Conservation (phyloP, 2,113 vertebrate species). For the Canis aureus region DNA sequence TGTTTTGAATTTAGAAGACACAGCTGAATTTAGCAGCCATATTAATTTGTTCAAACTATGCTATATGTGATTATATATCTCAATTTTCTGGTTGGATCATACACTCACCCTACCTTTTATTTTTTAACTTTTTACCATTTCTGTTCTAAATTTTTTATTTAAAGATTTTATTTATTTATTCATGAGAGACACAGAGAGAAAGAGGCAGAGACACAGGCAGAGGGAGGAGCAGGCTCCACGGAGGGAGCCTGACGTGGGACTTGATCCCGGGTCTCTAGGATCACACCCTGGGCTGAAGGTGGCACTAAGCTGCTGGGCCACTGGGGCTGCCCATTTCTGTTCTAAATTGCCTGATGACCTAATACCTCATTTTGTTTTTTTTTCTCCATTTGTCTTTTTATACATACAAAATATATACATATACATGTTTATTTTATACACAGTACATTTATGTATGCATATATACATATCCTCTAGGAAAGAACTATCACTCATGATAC, state of each 20-base stretch:
- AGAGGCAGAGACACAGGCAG: no score
- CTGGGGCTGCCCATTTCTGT: background rate
- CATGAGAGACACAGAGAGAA: no score
- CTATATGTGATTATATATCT: conserved; percentile 53
- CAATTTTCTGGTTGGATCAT: conserved; percentile 54
- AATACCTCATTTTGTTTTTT: conserved; percentile 13
- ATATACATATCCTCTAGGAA: background rate
- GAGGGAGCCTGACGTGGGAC: no score
- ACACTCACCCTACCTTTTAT: background rate
- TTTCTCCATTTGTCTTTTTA: conserved; percentile 7
- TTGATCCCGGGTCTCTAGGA: no score
- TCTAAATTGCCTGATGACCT: conserved; percentile 18
- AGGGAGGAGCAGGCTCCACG: no score
- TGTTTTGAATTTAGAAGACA: conserved; percentile 71
- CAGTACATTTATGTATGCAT: background rate
- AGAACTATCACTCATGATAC: conserved; percentile 54
- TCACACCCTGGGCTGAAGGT: no score
- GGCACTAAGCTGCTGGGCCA: no score
- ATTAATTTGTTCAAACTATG: conserved; percentile 66
- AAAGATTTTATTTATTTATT: no score
- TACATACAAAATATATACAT: conserved; percentile 42
- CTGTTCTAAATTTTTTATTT: conserved; percentile 16
- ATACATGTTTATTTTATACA: conserved; percentile 51
- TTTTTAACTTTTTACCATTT: conserved; percentile 44
- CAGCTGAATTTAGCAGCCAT: conserved; percentile 52